phyloP scores from a whole-genome alignment of 2,888 invertebrate genomes.

The Eupithecia subfuscata region DNA sequence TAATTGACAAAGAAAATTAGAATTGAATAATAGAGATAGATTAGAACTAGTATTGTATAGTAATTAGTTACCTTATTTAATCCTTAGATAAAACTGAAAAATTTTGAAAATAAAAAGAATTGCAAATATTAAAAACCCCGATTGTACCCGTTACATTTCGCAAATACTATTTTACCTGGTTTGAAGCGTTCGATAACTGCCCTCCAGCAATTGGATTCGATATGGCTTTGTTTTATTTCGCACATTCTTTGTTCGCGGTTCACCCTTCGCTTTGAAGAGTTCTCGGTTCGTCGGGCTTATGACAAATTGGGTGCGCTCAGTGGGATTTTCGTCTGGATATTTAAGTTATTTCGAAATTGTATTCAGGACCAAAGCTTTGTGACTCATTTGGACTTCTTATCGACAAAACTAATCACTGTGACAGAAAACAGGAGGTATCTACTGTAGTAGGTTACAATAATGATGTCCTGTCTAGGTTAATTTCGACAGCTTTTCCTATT shows the following conservation, averaged over 20 bases:
- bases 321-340: constrained; percentile 8
- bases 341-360: constrained; percentile 2
- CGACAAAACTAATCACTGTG: not conserved
- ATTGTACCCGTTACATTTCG: not conserved
- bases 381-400: not conserved
- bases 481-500: not conserved
- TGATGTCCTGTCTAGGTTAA: not conserved
- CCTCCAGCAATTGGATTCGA: constrained; percentile 31
- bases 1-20: too few relatives aligned
- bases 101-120: not conserved
- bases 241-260: constrained; percentile 27
- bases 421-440: not conserved
- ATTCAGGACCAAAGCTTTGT: not conserved
- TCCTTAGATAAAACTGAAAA: not conserved
- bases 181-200: constrained; percentile 16
- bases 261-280: constrained; percentile 36
- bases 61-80: too few relatives aligned
- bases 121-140: not conserved
- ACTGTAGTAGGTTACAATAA: not conserved
- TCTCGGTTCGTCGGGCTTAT: constrained; percentile 32
- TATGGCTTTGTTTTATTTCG: constrained; percentile 36
- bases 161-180: not conserved
- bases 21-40: too few relatives aligned
- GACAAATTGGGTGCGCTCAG: constrained; percentile 30
- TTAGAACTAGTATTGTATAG: too few relatives aligned